Evolutionary conservation across 1,140 invertebrate genomes (phyloP), one percentile per base, ranked within the genome.

Genomic region (Megathymus violae): DNA sequence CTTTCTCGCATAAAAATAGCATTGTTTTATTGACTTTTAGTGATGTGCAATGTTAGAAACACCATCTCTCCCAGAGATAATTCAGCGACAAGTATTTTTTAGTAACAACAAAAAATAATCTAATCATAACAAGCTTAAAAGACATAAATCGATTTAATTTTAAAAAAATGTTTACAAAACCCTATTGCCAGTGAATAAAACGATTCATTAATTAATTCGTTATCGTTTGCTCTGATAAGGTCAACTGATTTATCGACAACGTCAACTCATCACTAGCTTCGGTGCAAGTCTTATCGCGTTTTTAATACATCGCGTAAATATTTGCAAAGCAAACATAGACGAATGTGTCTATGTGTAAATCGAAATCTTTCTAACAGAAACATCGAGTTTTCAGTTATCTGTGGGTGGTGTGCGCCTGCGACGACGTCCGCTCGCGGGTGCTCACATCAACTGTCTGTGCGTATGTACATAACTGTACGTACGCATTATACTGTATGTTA

Each of bases 291-390:
- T 83, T 87, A 87, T 87, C 84, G 76, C 71, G 62, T 82, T 84
- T 81, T 82, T 82, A 83, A 83, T 84, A 79, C 77, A 61, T 54
- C 61, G 61, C 63, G 73, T 75, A 83, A 84, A 85, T 84, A 83
- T 87, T 82, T 75, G 71, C 69, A 50, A 52, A 63, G 62, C 77
- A 76, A 71, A 79, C 69, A 81, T 80, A 80, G 76, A 71, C 67
- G 63, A 78, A 67, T 56, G 19, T 40, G 38, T 54, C 51, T 54
- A 54, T 54, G 38, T 54, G 19, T 14, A 54, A 54, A 56, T 64
- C 48, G 36, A 60, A 63, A 52, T 60, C 61, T 71, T 61, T 62
- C 47, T 60, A 54, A 54, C 38, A 43, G 27, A 54, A 43, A 54
- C 38, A 54, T 38, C 14, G 4, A 31, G 27, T 54, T 11, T 13